A percentile compares a stretch with the other conserved stretches of the same genome.
Conservation (phyloP, 2,113 vertebrate species). For the Casuarius casuarius region DNA sequence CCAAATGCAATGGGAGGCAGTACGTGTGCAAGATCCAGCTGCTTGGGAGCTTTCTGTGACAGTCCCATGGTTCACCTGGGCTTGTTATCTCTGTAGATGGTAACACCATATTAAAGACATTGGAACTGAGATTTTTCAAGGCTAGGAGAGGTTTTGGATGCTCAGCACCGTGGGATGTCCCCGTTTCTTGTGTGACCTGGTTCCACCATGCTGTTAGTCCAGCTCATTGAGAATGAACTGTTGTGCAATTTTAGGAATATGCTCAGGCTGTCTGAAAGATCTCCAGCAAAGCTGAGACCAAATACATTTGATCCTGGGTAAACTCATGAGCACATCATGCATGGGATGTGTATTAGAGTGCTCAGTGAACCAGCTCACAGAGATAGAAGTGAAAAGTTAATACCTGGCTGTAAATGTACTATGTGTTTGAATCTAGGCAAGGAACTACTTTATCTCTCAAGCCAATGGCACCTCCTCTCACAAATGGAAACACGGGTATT, state of each 20-base stretch:
- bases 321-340: neutral
- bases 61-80: neutral
- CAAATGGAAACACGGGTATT: constrained; percentile 21
- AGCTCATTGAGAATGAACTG: neutral
- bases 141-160: neutral
- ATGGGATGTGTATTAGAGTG: neutral
- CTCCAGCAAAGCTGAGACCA: neutral
- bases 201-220: neutral
- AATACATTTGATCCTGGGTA: neutral
- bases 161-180: neutral
- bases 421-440: neutral
- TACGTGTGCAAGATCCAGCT: neutral
- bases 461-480: neutral
- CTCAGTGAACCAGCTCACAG: neutral
- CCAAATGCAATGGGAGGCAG: neutral
- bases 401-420: neutral
- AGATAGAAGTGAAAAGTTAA: neutral
- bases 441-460: neutral
- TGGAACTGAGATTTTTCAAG: neutral
- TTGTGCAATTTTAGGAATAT: neutral
- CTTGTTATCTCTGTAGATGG: neutral
- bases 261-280: neutral
- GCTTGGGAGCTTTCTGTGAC: neutral
- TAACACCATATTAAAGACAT: neutral
- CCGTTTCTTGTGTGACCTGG: neutral